phyloP scores from a whole-genome alignment of 2,797 vertebrate genomes.

The Manis javanica region DNA sequence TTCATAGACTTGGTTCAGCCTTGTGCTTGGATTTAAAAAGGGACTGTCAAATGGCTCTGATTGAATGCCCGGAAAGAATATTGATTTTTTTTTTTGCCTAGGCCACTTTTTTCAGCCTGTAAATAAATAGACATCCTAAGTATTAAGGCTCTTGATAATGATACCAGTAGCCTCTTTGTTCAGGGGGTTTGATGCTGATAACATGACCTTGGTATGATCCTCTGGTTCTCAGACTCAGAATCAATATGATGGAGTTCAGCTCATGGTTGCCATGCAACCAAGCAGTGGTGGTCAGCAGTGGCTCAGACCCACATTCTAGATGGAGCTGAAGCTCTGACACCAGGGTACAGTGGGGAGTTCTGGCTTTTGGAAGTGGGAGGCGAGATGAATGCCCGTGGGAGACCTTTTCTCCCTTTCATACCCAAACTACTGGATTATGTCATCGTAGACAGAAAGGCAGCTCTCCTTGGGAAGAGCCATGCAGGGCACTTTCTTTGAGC shows the following conservation, averaged over 20 bases:
- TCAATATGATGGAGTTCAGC: not conserved
- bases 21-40: conserved; percentile 11
- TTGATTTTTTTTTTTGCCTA: not conserved
- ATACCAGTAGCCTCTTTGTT: not conserved
- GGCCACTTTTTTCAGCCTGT: not conserved
- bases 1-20: not conserved
- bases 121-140: not conserved
- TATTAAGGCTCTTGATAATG: not conserved
- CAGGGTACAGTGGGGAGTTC: not conserved
- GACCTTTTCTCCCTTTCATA: not conserved
- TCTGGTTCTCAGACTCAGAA: not conserved
- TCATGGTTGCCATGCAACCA: not conserved
- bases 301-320: not conserved
- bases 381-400: not conserved
- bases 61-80: not conserved
- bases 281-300: not conserved
- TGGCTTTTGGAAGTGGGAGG: not conserved
- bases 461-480: not conserved
- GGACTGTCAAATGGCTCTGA: not conserved
- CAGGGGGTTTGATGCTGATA: not conserved
- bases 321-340: not conserved
- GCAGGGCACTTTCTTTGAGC: not conserved
- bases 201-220: not conserved
- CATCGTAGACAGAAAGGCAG: not conserved
- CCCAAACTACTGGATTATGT: not conserved